Conservation (phyloP, 2,888 invertebrate genomes). For the Yponomeuta evonymella region DNA sequence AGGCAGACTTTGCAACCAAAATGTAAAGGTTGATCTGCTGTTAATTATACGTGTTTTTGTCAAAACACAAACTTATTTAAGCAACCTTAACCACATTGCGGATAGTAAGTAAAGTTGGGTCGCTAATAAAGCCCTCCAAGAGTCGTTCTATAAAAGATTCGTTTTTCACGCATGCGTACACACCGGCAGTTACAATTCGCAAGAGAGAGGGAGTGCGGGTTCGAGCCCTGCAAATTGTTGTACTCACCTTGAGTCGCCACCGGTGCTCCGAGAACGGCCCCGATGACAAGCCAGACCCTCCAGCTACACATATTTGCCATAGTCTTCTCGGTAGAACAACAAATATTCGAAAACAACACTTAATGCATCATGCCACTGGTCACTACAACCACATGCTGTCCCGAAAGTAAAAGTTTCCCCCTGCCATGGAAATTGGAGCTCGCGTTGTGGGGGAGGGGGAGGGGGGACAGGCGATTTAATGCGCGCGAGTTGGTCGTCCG, state of each 20-base stretch:
- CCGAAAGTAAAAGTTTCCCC: conserved; percentile 19
- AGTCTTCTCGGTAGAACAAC: neutral
- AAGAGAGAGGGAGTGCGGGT: conserved; percentile 26
- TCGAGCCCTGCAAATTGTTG: conserved; percentile 45
- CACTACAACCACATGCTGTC: conserved; percentile 5
- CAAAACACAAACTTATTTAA: neutral
- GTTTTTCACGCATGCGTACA: neutral
- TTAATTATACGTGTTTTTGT: too few relatives aligned
- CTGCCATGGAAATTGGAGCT: conserved; percentile 17
- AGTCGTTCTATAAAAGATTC: neutral
- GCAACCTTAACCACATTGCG: neutral
- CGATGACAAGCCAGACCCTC: conserved; percentile 43
- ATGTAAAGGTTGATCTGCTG: too few relatives aligned
- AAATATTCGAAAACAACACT: neutral
- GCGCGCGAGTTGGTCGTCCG: neutral
- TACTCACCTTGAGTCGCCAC: conserved; percentile 66
- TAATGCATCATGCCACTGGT: neutral
- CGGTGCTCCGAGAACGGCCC: conserved; percentile 52
- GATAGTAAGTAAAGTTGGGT: neutral
- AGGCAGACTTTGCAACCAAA: too few relatives aligned
- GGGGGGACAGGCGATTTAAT: neutral
- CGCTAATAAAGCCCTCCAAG: too few relatives aligned
- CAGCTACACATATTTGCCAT: neutral
- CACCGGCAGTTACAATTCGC: conserved; percentile 23
- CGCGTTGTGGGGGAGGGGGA: neutral